phyloP scores from a whole-genome alignment of 2,888 invertebrate genomes.

The Glaucopsyche alexis region DNA sequence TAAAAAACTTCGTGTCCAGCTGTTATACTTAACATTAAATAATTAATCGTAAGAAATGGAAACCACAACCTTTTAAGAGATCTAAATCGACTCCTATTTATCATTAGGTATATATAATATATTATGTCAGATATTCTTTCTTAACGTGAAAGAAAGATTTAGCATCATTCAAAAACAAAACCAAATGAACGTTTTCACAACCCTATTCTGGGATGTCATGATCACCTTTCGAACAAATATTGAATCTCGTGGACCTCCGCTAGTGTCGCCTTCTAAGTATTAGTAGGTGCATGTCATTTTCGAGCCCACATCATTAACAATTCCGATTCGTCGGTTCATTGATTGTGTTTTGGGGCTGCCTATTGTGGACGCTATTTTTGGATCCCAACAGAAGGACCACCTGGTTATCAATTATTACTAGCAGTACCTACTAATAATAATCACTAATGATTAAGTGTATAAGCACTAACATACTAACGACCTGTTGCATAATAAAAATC shows the following conservation, averaged over 20 bases:
- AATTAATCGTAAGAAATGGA: too few species aligned
- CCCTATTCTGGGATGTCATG: conserved; percentile 18
- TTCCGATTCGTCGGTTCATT: conserved; percentile 15
- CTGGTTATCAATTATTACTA: not conserved
- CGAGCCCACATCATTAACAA: conserved; percentile 35
- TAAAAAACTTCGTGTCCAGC: too few species aligned
- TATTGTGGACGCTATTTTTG: not conserved
- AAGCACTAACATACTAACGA: too few species aligned
- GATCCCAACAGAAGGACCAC: not conserved
- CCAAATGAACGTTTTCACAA: not conserved
- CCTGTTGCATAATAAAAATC: too few species aligned
- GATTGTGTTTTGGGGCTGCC: conserved; percentile 14
- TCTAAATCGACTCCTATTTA: too few species aligned
- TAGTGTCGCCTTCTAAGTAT: conserved; percentile 60
- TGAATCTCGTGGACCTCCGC: conserved; percentile 67
- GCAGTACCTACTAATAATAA: too few species aligned
- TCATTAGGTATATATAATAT: too few species aligned
- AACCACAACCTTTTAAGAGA: too few species aligned
- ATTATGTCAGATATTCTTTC: too few species aligned
- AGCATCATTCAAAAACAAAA: not conserved
- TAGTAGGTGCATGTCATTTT: conserved; percentile 51
- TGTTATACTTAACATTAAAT: too few species aligned
- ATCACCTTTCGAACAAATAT: conserved; percentile 60
- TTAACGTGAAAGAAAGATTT: not conserved
- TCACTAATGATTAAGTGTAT: too few species aligned